Base-by-base conservation (phyloP, 1,140 invertebrate species). In the Ceratoteleas bidentatus region DNA sequence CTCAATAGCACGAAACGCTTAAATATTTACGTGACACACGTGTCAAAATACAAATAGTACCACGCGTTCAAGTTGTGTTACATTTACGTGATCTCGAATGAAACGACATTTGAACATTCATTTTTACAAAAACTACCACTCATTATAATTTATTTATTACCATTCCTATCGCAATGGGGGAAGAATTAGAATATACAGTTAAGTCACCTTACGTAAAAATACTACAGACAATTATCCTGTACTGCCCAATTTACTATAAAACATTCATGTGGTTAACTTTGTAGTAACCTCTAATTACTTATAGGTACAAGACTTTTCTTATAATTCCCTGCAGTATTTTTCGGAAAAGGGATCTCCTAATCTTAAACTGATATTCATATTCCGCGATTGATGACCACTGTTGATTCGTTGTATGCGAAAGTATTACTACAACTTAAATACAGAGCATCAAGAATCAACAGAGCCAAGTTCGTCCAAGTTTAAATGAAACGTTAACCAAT, bases 401-500 rank as follows among this genome's bases (percentile, higher is more conserved):
- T 43, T 43, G n/a, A 43, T 43, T n/a, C 40, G 0, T 6, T 43
- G n/a, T 43, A 9, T 2, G 2, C 8, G 40, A 9, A n/a, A 43
- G 8, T 43, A 9, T 43, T 43, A 43, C n/a, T 43, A 43, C 8
- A 43, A 43, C 40, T 9, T 43, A 43, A 43, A 43, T 43, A 43
- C 40, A 43, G 9, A 43, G n/a, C 40, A 43, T 43, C 40, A 43
- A 43, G 8, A 43, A 43, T 43, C 40, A 43, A 43, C 40, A 43
- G n/a, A 43, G 9, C 40, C 6, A 43, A 43, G 40, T 43, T 43
- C 8, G 40, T n/a, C 40, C 40, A 43, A 43, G 40, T 43, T 43
- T 43, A 43, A 43, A 43, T 43, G 9, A 43, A 43, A 43, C n/a
- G 40, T 43, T 43, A 43, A 43, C 40, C n/a, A 43, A 43, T 9